These are phyloP conservation scores for Drosophila seclusa DNA, from an alignment of 2,888 invertebrate genomes.

Conservation along the genomic window DNA sequence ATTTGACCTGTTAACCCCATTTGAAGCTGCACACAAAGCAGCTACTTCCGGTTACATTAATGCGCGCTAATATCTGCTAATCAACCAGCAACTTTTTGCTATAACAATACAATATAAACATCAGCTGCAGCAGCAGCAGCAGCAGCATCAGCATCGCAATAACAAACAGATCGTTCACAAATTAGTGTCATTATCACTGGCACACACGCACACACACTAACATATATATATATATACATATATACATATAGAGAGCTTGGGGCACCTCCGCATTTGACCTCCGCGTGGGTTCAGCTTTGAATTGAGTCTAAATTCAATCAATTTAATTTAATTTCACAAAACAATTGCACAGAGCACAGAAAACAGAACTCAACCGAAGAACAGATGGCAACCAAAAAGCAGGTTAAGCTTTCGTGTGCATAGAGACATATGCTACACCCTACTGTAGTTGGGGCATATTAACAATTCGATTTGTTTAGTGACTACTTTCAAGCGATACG, in stretches of 20 bases:
- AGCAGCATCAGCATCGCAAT: slow-evolving; percentile 16
- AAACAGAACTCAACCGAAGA: slow-evolving; percentile 19
- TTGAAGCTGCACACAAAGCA: slow-evolving; percentile 26
- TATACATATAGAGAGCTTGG: neutral
- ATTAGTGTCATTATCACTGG: slow-evolving; percentile 78
- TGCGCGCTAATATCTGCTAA: slow-evolving; percentile 46
- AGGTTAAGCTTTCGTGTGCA: slow-evolving; percentile 33
- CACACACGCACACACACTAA: slow-evolving; percentile 16
- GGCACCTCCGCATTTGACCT: slow-evolving; percentile 70
- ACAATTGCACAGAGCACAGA: slow-evolving; percentile 60
- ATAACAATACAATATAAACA: slow-evolving; percentile 17
- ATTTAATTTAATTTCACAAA: slow-evolving; percentile 81
- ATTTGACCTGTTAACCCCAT: slow-evolving; percentile 66
- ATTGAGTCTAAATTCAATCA: slow-evolving; percentile 77
- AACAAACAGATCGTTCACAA: slow-evolving; percentile 49
- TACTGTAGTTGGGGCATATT: slow-evolving; percentile 22
- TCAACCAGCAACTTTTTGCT: slow-evolving; percentile 39
- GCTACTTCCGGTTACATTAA: slow-evolving; percentile 64
- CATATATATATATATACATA: neutral
- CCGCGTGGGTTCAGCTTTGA: slow-evolving; percentile 59
- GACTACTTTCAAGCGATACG: neutral
- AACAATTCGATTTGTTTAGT: neutral
- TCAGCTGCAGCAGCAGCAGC: slow-evolving; percentile 10
- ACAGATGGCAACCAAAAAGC: slow-evolving; percentile 27
- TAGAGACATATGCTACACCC: slow-evolving; percentile 23